Conservation (phyloP, 2,797 vertebrate species). For the Rhadinocentrus ornatus region DNA sequence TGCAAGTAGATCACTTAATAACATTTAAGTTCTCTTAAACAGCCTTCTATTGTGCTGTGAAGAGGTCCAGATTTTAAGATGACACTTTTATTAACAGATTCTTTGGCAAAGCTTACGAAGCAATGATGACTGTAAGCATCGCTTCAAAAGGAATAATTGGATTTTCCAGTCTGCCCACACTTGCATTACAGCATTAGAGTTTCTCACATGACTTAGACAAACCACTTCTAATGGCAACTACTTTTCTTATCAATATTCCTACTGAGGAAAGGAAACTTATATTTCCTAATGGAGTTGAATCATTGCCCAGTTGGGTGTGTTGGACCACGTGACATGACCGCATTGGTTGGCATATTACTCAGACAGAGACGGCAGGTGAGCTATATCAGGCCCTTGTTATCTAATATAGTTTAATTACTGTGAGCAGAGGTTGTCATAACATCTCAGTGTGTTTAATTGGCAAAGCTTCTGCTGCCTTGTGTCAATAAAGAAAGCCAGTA, state of each 20-base stretch:
- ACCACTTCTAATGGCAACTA: slow-evolving; percentile 2
- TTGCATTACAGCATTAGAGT: slow-evolving; percentile 23
- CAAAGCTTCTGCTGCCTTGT: background rate
- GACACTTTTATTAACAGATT: slow-evolving; percentile 18
- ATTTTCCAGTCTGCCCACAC: slow-evolving; percentile 30
- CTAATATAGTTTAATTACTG: slow-evolving; percentile 65
- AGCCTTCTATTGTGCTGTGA: slow-evolving; percentile 17
- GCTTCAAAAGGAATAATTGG: slow-evolving; percentile 21
- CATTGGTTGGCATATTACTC: slow-evolving; percentile 32
- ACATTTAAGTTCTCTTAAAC: slow-evolving; percentile 34
- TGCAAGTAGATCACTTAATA: slow-evolving; percentile 40
- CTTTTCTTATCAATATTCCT: slow-evolving; percentile 12
- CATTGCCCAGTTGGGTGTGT: slow-evolving; percentile 19
- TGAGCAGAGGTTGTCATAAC: slow-evolving; percentile 58
- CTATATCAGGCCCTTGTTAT: slow-evolving; percentile 63
- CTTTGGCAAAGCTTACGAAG: slow-evolving; percentile 16
- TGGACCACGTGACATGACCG: slow-evolving; percentile 25
- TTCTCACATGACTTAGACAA: slow-evolving; percentile 17
- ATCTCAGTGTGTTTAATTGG: slow-evolving; percentile 30
- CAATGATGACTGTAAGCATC: slow-evolving; percentile 1
- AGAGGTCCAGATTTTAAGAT: slow-evolving; percentile 17
- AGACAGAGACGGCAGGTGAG: slow-evolving; percentile 26
- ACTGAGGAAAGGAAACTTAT: slow-evolving; percentile 12
- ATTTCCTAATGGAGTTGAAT: slow-evolving; percentile 11
- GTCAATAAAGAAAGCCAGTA: slow-evolving; percentile 9